Evolutionary conservation across 2,113 vertebrate genomes (phyloP), one percentile per base, ranked within the genome.

Genomic region (Noturus placidus): DNA sequence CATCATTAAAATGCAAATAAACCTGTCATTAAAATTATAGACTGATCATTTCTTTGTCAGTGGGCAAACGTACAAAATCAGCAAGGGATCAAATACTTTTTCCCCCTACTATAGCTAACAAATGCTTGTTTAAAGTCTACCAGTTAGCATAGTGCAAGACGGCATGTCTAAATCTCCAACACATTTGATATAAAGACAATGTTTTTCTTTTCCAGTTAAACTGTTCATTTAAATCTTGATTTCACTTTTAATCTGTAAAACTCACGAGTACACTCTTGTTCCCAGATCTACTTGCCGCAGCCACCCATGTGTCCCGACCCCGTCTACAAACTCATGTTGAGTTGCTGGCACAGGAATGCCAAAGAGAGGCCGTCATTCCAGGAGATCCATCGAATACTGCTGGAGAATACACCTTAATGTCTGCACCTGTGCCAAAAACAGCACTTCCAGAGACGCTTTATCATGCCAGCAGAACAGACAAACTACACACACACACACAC

Each of bases 291-390:
- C 92, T 96, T 99, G 89, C 97, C 97, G 46, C 97, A 99, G 93
- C 98, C 98, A 3, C 87, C 94, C 69, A 92, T 97, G 87, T 99
- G 98, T 92, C 97, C 97, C 4, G 97, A 99, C 91, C 92, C 95
- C 13, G 94, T 99, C 92, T 99, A 99, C 95, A 97, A 97, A 95
- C 94, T 99, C 93, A 99, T 99, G 98, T 95, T 99, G 90, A 97
- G 96, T 92, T 99, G 98, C 93, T 99, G 98, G 98, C 96, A 95
- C 93, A 96, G 98, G 93, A 98, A 99, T 81, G 95, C 97, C 77
- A 98, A 98, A 93, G 96, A 97, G 8, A 95, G 98, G 15, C 98
- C 97, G 15, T 96, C 96, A 5, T 99, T 99, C 94, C 97, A 96
- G 92, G 97, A 98, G 90, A 97, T 99, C 91, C 95, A 97, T 89